phyloP scores from a whole-genome alignment of 2,113 vertebrate species.

The Megaleporinus macrocephalus region DNA sequence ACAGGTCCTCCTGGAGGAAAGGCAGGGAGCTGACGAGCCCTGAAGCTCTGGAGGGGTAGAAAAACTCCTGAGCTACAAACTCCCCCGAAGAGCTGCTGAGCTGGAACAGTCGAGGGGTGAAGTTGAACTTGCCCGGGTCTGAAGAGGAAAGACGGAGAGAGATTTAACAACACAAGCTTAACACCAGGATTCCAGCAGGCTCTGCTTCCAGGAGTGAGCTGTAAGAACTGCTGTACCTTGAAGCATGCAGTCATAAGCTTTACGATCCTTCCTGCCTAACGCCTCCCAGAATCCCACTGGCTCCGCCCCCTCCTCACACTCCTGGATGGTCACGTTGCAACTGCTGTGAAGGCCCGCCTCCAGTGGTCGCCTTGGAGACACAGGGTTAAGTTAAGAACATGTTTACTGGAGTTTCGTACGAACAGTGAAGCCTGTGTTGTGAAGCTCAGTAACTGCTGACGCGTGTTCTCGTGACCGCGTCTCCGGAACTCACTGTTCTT shows the following conservation, averaged over 20 bases:
- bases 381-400: too few species aligned
- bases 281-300: slow-evolving; percentile 87
- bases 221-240: slow-evolving; percentile 81
- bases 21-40: slow-evolving; percentile 90
- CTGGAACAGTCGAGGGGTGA: slow-evolving; percentile 95
- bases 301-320: slow-evolving; percentile 87
- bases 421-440: too few species aligned
- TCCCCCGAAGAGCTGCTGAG: slow-evolving; percentile 95
- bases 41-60: slow-evolving; percentile 85
- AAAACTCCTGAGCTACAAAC: slow-evolving; percentile 87
- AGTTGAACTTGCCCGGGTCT: slow-evolving; percentile 99
- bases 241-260: slow-evolving; percentile 90
- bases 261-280: slow-evolving; percentile 83
- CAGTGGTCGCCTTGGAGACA: slow-evolving; percentile 78
- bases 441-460: too few species aligned
- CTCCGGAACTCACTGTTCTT: slow-evolving; percentile 88
- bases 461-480: neutral
- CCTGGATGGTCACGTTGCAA: slow-evolving; percentile 85
- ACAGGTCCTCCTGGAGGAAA: slow-evolving; percentile 96
- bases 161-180: neutral
- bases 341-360: slow-evolving; percentile 89
- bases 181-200: neutral
- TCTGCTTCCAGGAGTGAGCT: too few species aligned
- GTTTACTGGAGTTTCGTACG: too few species aligned
- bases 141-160: neutral